Conservation (phyloP, 92 coral and sea anemone species). For the Umimayanthus chanpuru region DNA sequence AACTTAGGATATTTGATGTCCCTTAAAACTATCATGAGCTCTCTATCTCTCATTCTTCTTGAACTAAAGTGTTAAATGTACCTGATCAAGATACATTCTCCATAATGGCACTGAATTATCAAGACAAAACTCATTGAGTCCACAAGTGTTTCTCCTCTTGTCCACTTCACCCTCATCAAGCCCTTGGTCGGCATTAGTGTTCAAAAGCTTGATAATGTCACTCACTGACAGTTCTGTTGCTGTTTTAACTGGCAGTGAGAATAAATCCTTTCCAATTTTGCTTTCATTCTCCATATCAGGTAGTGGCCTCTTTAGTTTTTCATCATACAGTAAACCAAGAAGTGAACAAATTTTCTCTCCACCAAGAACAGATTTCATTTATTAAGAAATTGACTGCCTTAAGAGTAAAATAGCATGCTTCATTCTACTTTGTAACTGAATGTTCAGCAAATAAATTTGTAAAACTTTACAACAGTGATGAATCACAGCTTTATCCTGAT, state of each 20-base stretch:
- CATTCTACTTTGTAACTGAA: neutral
- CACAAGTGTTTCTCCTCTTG: slow-evolving; percentile 73
- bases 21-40: too few species aligned
- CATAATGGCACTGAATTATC: slow-evolving; percentile 78
- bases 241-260: slow-evolving; percentile 1
- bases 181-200: slow-evolving; percentile 67
- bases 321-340: neutral
- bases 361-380: neutral
- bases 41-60: too few species aligned
- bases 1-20: too few species aligned
- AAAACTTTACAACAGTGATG: neutral
- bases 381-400: neutral
- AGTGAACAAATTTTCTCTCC: neutral
- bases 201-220: slow-evolving; percentile 78
- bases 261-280: neutral
- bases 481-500: neutral
- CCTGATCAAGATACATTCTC: slow-evolving; percentile 88
- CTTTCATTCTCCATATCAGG: neutral
- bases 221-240: slow-evolving; percentile 52
- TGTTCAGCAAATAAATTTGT: neutral
- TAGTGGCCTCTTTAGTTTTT: neutral
- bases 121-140: slow-evolving; percentile 87
- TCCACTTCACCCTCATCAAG: slow-evolving; percentile 74
- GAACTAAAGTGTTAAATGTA: slow-evolving; percentile 30
- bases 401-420: too few species aligned